Base-by-base conservation (phyloP, 2,113 vertebrate species). In the Stegastes partitus region DNA sequence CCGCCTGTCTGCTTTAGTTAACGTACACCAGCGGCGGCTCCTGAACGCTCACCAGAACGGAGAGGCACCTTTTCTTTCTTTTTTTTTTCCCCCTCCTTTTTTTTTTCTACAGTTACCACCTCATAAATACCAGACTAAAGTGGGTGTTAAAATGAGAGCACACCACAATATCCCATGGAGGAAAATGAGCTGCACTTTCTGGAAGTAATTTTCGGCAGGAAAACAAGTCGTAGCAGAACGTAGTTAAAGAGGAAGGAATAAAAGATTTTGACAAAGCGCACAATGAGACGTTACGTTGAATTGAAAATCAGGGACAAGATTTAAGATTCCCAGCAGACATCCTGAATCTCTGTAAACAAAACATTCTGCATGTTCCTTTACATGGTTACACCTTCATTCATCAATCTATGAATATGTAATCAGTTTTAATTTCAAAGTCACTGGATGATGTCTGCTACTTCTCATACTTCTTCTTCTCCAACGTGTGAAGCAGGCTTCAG, bases 41-140 rank as follows among this genome's bases (percentile, higher is more conserved):
- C 58, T 56, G 28, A 84, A 63, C 65, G 37, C 74, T 80, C 73
- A 76, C 64, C 68, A 80, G 66, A 22, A 59, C 15, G 28, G 50
- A 74, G 75, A 63, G 23, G 53, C 61, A 21, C 51, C 74, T 76
- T 83, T 72, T 47, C 68, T 42, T 77, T 77, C 65, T 70, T 61
- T 71, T 75, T 83, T 69, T 31, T n/a, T n/a, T n/a, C n/a, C n/a
- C n/a, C n/a, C n/a, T n/a, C n/a, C n/a, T n/a, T n/a, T n/a, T 71
- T 42, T 75, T 74, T 68, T 70, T 62, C 78, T 68, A 75, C 54
- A 70, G 82, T 89, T 86, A 86, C 85, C 81, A 89, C 84, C 87
- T 91, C 93, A 90, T 90, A 92, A 93, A 93, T 83, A 90, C 53
- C 68, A 69, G n/a, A 77, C 50, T 82, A 57, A 85, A 91, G 89